Conservation (phyloP, 2,113 vertebrate species). For the Chlorodrepanis virens region DNA sequence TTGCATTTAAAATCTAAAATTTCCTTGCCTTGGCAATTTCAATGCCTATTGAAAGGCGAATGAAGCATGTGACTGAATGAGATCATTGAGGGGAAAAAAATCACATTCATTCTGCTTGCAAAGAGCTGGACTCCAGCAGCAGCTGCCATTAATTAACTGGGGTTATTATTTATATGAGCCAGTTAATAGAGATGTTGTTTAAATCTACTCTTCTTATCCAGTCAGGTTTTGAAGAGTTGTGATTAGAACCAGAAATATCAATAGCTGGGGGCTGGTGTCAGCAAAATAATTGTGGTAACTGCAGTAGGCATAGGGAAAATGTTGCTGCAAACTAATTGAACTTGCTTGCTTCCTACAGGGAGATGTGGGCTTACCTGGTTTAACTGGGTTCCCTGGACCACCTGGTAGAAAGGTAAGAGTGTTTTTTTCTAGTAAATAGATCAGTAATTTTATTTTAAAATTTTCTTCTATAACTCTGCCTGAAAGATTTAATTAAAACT, state of each 20-base stretch:
- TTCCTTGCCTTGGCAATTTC: background rate
- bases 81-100: background rate
- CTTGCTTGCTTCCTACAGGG: constrained; percentile 78
- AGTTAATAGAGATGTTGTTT: constrained; percentile 19
- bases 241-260: background rate
- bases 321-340: background rate
- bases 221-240: background rate
- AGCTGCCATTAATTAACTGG: constrained; percentile 44
- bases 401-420: constrained; percentile 86
- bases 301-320: background rate
- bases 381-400: constrained; percentile 82
- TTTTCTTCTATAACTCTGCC: background rate
- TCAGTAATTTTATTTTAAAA: background rate
- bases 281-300: background rate
- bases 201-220: background rate
- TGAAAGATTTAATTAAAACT: background rate
- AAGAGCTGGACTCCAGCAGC: constrained; percentile 2
- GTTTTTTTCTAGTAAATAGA: background rate
- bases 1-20: background rate
- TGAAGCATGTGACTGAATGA: constrained; percentile 18
- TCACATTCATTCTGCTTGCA: background rate
- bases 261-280: background rate
- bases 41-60: constrained; percentile 8
- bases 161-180: constrained; percentile 30
- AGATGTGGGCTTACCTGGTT: constrained; percentile 82